Conservation (phyloP, 2,113 vertebrate species). For the Macrotus californicus region DNA sequence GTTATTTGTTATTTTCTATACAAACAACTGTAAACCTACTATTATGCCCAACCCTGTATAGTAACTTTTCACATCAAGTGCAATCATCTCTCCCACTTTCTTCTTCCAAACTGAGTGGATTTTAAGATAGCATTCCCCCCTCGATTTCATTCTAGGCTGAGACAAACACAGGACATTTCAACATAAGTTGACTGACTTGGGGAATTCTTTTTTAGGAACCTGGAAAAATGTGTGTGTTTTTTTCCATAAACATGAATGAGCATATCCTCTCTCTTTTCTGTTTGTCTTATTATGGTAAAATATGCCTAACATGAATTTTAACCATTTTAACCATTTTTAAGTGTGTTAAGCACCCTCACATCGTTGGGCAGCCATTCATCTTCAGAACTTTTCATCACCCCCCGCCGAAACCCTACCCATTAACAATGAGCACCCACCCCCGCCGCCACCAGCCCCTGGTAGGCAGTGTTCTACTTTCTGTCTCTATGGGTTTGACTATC, state of each 20-base stretch:
- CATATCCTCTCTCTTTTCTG: background rate
- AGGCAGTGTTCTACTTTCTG: background rate
- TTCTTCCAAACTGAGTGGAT: background rate
- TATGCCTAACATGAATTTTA: background rate
- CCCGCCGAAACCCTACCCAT: background rate
- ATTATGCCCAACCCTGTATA: background rate
- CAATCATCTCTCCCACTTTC: background rate
- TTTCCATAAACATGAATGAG: background rate
- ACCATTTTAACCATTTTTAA: background rate
- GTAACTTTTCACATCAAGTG: background rate
- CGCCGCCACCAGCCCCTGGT: rapidly evolving
- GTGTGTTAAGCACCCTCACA: background rate
- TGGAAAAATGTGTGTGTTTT: background rate
- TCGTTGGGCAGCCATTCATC: background rate
- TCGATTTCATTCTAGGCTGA: background rate
- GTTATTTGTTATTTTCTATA: background rate
- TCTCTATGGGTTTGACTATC: background rate
- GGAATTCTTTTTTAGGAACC: background rate
- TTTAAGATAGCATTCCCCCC: background rate
- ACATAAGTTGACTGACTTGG: background rate
- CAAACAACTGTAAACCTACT: background rate
- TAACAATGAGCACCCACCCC: background rate
- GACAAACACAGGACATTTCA: background rate
- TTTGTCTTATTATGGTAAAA: background rate
- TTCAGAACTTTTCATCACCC: background rate